phyloP scores from a whole-genome alignment of 2,888 invertebrate species.

The Antitype chi region DNA sequence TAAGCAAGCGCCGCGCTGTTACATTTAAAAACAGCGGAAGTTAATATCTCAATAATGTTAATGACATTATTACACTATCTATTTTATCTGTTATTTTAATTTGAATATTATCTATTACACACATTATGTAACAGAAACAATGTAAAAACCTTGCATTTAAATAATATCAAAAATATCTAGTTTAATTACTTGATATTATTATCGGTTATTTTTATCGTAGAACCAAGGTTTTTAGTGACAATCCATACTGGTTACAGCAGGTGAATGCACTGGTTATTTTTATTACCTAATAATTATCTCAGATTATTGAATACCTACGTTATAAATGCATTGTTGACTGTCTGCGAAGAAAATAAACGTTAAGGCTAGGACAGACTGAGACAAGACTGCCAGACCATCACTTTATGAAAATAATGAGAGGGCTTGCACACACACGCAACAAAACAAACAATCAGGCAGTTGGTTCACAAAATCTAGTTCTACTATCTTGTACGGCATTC shows the following conservation, averaged over 20 bases:
- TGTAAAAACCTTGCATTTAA: constrained; percentile 1
- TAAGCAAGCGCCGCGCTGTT: not conserved
- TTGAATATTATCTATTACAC: constrained; percentile 39
- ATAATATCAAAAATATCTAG: constrained; percentile 9
- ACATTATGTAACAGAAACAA: constrained; percentile 16
- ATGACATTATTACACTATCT: constrained; percentile 5
- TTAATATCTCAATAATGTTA: not conserved
- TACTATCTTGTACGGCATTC: not conserved
- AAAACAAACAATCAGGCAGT: not conserved
- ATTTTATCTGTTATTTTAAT: constrained; percentile 13
- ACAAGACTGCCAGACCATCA: not conserved
- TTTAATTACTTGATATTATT: constrained; percentile 7
- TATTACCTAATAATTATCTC: constrained; percentile 1
- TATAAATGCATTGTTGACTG: not conserved
- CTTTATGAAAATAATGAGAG: not conserved
- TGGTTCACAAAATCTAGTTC: not conserved
- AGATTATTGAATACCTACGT: not conserved
- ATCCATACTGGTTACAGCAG: not conserved
- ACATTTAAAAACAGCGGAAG: not conserved
- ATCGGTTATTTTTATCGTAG: constrained; percentile 39
- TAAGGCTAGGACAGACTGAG: not conserved
- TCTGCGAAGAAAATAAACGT: not conserved
- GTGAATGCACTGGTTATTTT: constrained; percentile 30
- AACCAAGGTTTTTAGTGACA: constrained; percentile 32
- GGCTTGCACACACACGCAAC: not conserved